phyloP scores from a whole-genome alignment of 2,888 invertebrate genomes.

The Calameuta idolon region DNA sequence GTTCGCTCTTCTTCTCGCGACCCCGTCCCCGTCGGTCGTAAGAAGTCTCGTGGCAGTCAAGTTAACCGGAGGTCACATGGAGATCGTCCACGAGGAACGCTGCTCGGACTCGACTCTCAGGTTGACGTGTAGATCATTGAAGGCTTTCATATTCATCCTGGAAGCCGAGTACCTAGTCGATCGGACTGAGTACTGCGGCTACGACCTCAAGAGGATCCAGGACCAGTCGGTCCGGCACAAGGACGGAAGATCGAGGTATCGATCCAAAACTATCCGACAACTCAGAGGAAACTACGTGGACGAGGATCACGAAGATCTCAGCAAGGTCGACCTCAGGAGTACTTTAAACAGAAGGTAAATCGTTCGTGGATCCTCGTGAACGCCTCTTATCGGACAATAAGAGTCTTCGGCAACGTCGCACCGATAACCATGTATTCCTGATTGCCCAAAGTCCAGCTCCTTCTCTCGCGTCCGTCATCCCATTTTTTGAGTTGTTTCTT shows the following conservation, averaged over 20 bases:
- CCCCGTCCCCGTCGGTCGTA: conserved; percentile 29
- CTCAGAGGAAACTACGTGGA: conserved; percentile 52
- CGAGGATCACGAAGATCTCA: conserved; percentile 38
- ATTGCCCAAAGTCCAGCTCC: neutral
- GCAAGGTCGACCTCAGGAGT: conserved; percentile 48
- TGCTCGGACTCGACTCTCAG: conserved; percentile 55
- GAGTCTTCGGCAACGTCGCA: neutral
- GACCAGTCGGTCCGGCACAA: neutral
- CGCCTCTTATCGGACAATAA: neutral
- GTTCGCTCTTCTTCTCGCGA: conserved; percentile 31
- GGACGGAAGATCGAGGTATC: neutral
- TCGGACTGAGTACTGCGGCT: conserved; percentile 45
- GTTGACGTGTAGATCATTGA: conserved; percentile 58
- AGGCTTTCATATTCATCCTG: conserved; percentile 57
- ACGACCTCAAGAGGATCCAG: conserved; percentile 25
- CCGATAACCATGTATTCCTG: neutral
- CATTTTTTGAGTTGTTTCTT: neutral
- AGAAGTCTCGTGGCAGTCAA: conserved; percentile 44
- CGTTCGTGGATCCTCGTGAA: neutral
- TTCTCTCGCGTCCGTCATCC: neutral
- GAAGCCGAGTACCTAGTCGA: conserved; percentile 54
- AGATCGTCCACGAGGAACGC: conserved; percentile 56
- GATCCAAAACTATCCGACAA: conserved; percentile 7
- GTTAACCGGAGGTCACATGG: conserved; percentile 52
- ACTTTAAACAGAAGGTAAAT: conserved; percentile 59